Evolutionary conservation across 2,113 vertebrate genomes (phyloP), one percentile per base, ranked within the genome.

Genomic region (Rhabdornis inornatus): DNA sequence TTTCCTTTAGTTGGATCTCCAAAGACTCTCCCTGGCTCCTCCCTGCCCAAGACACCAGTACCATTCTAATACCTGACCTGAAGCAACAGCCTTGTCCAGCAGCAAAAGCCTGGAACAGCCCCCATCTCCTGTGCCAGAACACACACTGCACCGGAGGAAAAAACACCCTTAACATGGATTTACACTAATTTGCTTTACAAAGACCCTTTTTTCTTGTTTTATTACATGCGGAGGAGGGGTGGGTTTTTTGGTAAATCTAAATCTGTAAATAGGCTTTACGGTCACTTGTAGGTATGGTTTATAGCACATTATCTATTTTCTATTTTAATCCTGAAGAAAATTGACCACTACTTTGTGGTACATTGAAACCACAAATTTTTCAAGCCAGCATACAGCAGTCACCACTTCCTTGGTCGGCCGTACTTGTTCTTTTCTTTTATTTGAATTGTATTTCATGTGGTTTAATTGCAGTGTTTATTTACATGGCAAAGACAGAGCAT

Each of bases 331-430:
- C 81, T 60, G 82, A 95, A 94, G 94, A 96, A 97, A 97, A 96
- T 97, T 97, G 97, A 97, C 97, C 97, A 96, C 96, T 94, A 91
- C 96, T 97, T 97, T 97, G 97, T 47, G 97, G 97, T 98, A 53
- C 47, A 11, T 9, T 60, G 86, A 97, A 97, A 97, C 97, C 97
- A 97, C 74, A 75, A 96, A 97, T 97, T 97, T 96, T 96, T 98
- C 97, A 98, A 97, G 91, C 91, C 16, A 13, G 74, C 84, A 65
- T 70, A 89, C 88, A 94, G 87, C 28, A 72, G 78, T 83, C 19
- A 75, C 96, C 96, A 97, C 97, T 97, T 97, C 97, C 97, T 98
- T 97, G 95, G 97, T 96, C 25, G 65, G 95, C 93, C 45, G 4
- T 74, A 69, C 0, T 7, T 55, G 82, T 90, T 87, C 75, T 94